Evolutionary conservation across 2,888 invertebrate genomes (phyloP).

Genomic region (Busseola fusca): DNA sequence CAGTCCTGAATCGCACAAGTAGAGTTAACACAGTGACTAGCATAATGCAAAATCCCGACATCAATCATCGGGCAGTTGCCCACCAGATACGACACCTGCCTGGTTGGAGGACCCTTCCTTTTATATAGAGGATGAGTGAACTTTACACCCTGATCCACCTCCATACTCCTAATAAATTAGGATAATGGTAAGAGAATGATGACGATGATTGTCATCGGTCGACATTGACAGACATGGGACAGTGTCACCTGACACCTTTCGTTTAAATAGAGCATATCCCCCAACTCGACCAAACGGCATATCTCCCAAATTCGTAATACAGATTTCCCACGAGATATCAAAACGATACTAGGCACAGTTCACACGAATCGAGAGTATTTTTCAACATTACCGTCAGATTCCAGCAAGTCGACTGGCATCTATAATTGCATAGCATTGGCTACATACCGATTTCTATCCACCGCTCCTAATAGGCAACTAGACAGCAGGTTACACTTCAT

Average conservation of each 20-base stretch:
- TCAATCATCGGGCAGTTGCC: too few species aligned
- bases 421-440: conserved; percentile 70
- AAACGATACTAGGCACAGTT: conserved; percentile 45
- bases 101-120: too few species aligned
- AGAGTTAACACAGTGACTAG: too few species aligned
- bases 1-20: too few species aligned
- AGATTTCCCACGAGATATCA: conserved; percentile 46
- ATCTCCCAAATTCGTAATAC: conserved; percentile 7
- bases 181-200: neutral
- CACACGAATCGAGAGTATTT: conserved; percentile 65
- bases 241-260: neutral
- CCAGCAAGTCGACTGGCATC: conserved; percentile 69
- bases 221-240: neutral
- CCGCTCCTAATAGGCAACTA: conserved; percentile 34
- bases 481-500: conserved; percentile 43
- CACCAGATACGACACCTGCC: too few species aligned
- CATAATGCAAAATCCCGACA: too few species aligned
- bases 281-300: neutral
- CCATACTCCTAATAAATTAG: neutral
- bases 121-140: too few species aligned
- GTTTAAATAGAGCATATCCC: too few species aligned
- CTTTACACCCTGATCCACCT: too few species aligned
- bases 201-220: neutral
- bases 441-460: conserved; percentile 67
- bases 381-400: conserved; percentile 66